Evolutionary conservation across 2,113 vertebrate genomes (phyloP), one percentile per base, ranked within the genome.

Genomic region (Crypturellus undulatus): DNA sequence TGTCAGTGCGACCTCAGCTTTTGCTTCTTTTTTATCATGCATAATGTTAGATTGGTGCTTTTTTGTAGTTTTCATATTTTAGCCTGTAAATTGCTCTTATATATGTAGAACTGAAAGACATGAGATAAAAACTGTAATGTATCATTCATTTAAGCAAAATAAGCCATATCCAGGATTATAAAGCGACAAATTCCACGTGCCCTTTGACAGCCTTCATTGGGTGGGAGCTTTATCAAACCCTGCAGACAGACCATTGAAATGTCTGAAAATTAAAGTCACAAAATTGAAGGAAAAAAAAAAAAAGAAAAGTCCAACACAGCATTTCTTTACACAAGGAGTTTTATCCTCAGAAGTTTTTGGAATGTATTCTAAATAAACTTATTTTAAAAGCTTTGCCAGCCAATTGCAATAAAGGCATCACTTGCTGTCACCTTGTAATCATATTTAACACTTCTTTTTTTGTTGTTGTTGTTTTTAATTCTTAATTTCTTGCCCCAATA

Each of bases 251-350:
- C 10, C 59, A 36, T 72, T 87, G 34, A 68, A 63, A 54, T 26
- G 54, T 91, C 88, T 95, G 87, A 92, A 97, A 97, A 93, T 80
- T 89, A 94, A 95, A 96, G 94, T 95, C 96, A 95, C 63, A 91
- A 85, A 72, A 94, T 54, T 73, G 86, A 71, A 56, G 81, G 84
- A 92, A 68, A 87, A 58, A 93, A 38, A 38, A 38, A 92, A 68
- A 87, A 58, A 93, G 9, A 38, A 38, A 96, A 54, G 93, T 96
- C 90, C 91, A 95, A 94, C 52, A 54, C 52, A 89, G 63, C 45
- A 70, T 93, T 84, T 88, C 54, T 79, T 67, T 84, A 82, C 87
- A 85, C 75, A 86, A 43, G 51, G 63, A 28, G 58, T 92, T 94
- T 94, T 93, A 70, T 92, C 71, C 86, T 82, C 85, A 83, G 45